These are phyloP conservation scores for Drosophila sp. DNA, from an alignment of 1,140 invertebrate species.

Conservation along the genomic window DNA sequence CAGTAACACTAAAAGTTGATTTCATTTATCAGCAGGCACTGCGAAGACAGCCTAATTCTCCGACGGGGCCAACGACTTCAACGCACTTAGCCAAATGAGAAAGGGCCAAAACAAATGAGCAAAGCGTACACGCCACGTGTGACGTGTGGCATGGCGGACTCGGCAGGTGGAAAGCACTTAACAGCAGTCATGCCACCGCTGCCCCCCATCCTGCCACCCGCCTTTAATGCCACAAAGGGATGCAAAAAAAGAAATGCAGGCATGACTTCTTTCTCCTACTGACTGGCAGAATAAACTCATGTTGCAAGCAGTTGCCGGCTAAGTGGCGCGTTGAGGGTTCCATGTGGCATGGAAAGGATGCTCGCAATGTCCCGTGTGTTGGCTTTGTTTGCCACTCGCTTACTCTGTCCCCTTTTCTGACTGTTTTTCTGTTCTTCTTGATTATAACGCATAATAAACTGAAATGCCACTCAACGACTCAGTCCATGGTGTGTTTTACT, in stretches of 20 bases:
- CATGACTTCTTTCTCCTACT: slow-evolving; percentile 7
- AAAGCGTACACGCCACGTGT: slow-evolving; percentile 51
- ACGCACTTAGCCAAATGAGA: slow-evolving; percentile 79
- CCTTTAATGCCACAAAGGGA: slow-evolving; percentile 23
- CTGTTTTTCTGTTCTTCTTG: slow-evolving; percentile 49
- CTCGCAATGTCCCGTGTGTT: slow-evolving; percentile 25
- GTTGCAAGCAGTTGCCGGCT: slow-evolving; percentile 42
- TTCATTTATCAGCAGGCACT: slow-evolving; percentile 65
- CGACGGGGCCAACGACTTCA: slow-evolving; percentile 63
- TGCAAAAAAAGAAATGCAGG: slow-evolving; percentile 36
- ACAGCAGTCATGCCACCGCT: slow-evolving; percentile 24
- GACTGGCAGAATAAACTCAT: slow-evolving; percentile 47
- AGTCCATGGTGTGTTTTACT: slow-evolving; percentile 55
- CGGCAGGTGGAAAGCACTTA: slow-evolving; percentile 77
- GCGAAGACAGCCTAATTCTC: slow-evolving; percentile 53
- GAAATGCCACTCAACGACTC: slow-evolving; percentile 67
- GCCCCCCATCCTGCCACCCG: too few relatives aligned
- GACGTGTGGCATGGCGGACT: slow-evolving; percentile 46
- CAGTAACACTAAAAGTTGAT: slow-evolving; percentile 49
- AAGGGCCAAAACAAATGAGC: slow-evolving; percentile 71
- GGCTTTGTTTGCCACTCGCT: neutral
- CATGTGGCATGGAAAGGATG: slow-evolving; percentile 17
- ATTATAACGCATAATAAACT: slow-evolving; percentile 77
- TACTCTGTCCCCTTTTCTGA: slow-evolving; percentile 6
- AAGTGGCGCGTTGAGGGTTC: slow-evolving; percentile 57